Percentiles rank a stretch among this genome's conserved stretches.
phyloP scores from a whole-genome alignment of 2,797 vertebrate genomes.

The Pterois miles region DNA sequence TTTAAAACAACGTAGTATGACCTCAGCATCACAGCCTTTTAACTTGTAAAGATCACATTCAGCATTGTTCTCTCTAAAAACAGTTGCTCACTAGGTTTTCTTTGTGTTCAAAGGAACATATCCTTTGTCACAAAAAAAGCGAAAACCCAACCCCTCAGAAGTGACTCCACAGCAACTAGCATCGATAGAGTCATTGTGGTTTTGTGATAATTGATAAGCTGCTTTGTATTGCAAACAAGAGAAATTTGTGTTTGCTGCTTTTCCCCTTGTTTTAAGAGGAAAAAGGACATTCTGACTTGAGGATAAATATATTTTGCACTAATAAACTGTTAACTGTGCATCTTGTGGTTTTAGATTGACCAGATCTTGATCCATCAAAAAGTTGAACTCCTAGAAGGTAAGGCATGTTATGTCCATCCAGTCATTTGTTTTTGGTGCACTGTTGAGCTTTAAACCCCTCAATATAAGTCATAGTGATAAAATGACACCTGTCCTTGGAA shows the following conservation, averaged over 20 bases:
- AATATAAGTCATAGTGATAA: not conserved
- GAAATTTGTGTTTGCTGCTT: not conserved
- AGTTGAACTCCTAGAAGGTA: constrained; percentile 89
- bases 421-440: not conserved
- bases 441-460: not conserved
- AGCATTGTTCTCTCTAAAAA: not conserved
- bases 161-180: too few species aligned
- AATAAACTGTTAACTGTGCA: not conserved
- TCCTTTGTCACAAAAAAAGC: not conserved
- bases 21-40: not conserved
- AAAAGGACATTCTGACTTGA: too few species aligned
- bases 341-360: constrained; percentile 82
- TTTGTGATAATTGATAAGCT: not conserved
- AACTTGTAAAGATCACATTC: not conserved
- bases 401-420: constrained; percentile 1
- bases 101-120: not conserved
- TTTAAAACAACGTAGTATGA: not conserved
- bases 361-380: constrained; percentile 92
- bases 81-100: not conserved
- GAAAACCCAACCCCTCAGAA: not conserved
- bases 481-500: not conserved
- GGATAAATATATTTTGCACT: too few species aligned
- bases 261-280: not conserved
- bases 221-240: constrained; percentile 25
- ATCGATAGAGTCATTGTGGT: not conserved